phyloP scores from a whole-genome alignment of 2,797 vertebrate genomes.

The Silurus aristotelis region DNA sequence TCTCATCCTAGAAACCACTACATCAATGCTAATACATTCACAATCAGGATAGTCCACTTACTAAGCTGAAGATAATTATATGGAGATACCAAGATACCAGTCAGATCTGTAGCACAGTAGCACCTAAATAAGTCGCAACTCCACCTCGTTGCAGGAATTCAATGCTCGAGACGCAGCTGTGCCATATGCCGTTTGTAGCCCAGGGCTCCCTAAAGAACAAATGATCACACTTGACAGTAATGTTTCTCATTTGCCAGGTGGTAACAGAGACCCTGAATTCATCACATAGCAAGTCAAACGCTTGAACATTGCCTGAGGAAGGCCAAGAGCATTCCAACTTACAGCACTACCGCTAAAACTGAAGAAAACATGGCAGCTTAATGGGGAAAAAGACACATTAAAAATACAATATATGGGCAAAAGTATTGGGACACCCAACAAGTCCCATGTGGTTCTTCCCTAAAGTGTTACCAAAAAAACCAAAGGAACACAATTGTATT shows the following conservation, averaged over 20 bases:
- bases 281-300: conserved; percentile 1
- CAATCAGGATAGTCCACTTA: too few species aligned
- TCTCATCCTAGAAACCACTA: too few species aligned
- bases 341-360: too few species aligned
- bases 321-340: background rate
- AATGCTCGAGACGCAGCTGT: conserved; percentile 3
- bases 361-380: background rate
- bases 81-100: background rate
- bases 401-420: too few species aligned
- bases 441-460: too few species aligned
- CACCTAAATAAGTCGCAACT: background rate
- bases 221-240: background rate
- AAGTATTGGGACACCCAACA: too few species aligned
- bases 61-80: background rate
- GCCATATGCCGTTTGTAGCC: background rate
- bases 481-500: too few species aligned
- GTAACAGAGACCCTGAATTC: background rate
- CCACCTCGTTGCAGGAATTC: background rate
- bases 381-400: background rate
- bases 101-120: background rate
- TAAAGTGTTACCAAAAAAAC: too few species aligned
- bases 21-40: too few species aligned
- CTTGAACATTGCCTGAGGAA: background rate
- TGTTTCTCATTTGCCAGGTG: background rate
- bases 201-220: conserved; percentile 14